These are phyloP conservation scores for Colletes gigas DNA, from an alignment of 1,140 invertebrate species.

Conservation along the genomic window DNA sequence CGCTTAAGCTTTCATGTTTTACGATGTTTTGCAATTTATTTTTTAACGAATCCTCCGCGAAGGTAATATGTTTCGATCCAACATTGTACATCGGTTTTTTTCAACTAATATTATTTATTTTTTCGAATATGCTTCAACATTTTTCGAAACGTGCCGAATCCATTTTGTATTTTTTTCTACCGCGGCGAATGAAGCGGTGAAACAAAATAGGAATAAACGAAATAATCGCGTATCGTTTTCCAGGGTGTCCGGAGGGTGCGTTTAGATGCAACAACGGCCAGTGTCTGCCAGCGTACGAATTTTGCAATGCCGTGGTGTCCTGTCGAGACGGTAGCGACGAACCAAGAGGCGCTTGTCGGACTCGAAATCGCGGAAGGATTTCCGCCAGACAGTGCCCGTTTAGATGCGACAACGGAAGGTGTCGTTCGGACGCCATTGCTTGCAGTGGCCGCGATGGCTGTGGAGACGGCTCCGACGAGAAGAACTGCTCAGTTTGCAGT, in stretches of 20 bases:
- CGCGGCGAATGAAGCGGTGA: neutral
- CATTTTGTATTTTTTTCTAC: too few species aligned
- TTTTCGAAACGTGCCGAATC: too few species aligned
- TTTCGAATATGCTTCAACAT: too few species aligned
- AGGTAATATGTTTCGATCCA: too few species aligned
- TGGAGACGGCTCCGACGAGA: constrained; percentile 93
- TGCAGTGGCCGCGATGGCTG: constrained; percentile 94
- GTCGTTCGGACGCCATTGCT: constrained; percentile 91
- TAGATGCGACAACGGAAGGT: constrained; percentile 91
- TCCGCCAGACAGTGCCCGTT: constrained; percentile 85
- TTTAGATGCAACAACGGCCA: constrained; percentile 92
- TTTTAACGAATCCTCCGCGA: too few species aligned
- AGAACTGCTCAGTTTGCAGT: constrained; percentile 92
- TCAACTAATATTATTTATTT: too few species aligned
- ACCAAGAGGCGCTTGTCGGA: constrained; percentile 87
- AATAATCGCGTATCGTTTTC: constrained; percentile 1
- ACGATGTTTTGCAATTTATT: too few species aligned
- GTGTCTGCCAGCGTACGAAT: constrained; percentile 93
- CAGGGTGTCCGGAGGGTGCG: constrained; percentile 88
- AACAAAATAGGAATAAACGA: neutral
- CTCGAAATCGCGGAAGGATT: constrained; percentile 73
- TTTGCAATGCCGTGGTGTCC: constrained; percentile 93
- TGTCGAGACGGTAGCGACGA: constrained; percentile 94
- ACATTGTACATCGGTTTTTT: too few species aligned
- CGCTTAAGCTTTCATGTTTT: too few species aligned